Evolutionary conservation across 2,113 vertebrate species (phyloP), one percentile per base, ranked within the genome.

Genomic region (Notechis scutatus): DNA sequence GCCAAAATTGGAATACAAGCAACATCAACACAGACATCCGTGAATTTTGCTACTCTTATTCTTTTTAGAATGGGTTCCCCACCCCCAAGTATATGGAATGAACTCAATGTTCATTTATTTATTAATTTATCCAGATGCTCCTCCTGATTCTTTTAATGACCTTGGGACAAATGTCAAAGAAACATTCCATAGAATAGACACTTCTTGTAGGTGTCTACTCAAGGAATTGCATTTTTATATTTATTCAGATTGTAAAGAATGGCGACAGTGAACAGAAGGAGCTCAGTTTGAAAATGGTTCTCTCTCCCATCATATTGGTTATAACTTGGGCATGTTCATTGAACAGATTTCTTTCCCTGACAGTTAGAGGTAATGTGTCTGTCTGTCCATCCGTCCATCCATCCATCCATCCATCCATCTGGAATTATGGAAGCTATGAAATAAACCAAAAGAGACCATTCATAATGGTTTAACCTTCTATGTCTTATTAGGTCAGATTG

Each of bases 161-260:
- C 34, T 3, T 0, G 23, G 89, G 92, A 39, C 54, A 12, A 89
- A 5, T 89, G 69, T 94, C 91, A 92, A 93, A 94, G 56, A 52
- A 34, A 52, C 52, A 5, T 55, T 94, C 52, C 4, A 57, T 0
- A 42, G 52, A 93, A 20, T 89, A 3, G 34, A 87, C 89, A 92
- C 59, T 85, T 92, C 92, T 56, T 85, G 88, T 54, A 93, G 94
- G 88, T 5, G 7, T 39, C 55, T 90, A 56, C n/a, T 90, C 54
- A 91, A 86, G 89, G 88, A 54, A 81, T 57, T 39, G 90, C 2
- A 55, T 52, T 50, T 87, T 89, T 85, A 5, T 18, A 64, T 69
- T 64, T 90, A 39, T 85, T 93, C 92, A 90, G 29, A 94, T 21
- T 56, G 29, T 69, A 69, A 69, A 69, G 4, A 69, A 69, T 89